These are phyloP conservation scores for Antennarius striatus DNA, from an alignment of 2,113 vertebrate species.

Conservation along the genomic window DNA sequence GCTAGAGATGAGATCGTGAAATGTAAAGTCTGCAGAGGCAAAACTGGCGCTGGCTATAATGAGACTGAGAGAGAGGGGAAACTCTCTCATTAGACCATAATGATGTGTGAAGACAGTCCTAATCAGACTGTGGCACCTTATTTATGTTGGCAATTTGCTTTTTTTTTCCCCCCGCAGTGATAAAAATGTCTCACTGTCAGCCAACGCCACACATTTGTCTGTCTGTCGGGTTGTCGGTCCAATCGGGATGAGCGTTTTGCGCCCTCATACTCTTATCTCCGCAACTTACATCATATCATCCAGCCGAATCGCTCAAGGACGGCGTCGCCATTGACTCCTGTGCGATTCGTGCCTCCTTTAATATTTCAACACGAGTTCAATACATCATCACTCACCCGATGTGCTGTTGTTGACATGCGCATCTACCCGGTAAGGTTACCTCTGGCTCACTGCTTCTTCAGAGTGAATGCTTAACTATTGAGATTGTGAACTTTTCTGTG, in stretches of 20 bases:
- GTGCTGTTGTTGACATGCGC: conserved; percentile 55
- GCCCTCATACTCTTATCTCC: background rate
- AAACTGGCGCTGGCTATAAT: conserved; percentile 25
- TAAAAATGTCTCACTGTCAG: conserved; percentile 67
- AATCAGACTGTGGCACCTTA: conserved; percentile 80
- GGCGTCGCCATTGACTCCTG: conserved; percentile 19
- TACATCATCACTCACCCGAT: conserved; percentile 16
- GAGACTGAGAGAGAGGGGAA: conserved; percentile 53
- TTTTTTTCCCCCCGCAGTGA: conserved; percentile 63
- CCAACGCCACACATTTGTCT: conserved; percentile 51
- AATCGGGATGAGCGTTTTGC: conserved; percentile 11
- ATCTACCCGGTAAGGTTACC: conserved; percentile 54
- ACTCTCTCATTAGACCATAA: conserved; percentile 79
- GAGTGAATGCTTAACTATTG: conserved; percentile 55
- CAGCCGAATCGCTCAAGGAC: conserved; percentile 22
- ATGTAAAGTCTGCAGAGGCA: conserved; percentile 46
- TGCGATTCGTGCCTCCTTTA: background rate
- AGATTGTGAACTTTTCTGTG: conserved; percentile 37
- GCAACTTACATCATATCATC: background rate
- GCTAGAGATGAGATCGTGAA: conserved; percentile 56
- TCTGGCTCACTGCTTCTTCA: conserved; percentile 68
- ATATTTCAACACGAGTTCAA: conserved; percentile 27
- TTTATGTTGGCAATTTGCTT: conserved; percentile 81
- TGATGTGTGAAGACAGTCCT: conserved; percentile 78
- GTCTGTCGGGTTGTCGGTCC: conserved; percentile 57